Percentiles rank a stretch among this genome's conserved stretches.
Evolutionary conservation across 2,888 invertebrate genomes (phyloP).

Genomic region (Dryocosmus kuriphilus): DNA sequence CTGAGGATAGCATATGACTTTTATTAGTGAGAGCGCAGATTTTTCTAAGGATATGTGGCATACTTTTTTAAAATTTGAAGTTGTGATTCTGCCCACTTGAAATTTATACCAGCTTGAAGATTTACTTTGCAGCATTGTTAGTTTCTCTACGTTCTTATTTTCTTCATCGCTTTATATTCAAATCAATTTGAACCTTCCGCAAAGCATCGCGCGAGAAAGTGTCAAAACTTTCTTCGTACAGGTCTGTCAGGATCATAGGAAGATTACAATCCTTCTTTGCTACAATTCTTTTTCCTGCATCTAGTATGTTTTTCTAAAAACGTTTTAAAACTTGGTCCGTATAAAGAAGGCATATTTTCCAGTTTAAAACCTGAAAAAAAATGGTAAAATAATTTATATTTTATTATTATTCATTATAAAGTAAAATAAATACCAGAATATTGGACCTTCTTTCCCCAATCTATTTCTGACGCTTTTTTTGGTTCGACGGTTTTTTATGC

Average conservation of each 20-base stretch:
- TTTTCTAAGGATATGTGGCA: slow-evolving; percentile 7
- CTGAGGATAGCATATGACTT: slow-evolving; percentile 30
- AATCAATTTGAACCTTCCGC: neutral
- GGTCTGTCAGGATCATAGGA: neutral
- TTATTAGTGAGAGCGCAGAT: slow-evolving; percentile 24
- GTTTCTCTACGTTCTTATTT: neutral
- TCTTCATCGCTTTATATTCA: neutral
- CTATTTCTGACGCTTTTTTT: too few relatives aligned
- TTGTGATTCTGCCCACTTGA: neutral
- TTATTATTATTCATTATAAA: too few relatives aligned
- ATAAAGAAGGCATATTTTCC: neutral
- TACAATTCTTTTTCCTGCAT: neutral
- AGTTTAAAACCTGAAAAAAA: neutral
- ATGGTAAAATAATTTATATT: too few relatives aligned
- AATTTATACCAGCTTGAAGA: slow-evolving; percentile 7
- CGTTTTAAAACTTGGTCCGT: neutral
- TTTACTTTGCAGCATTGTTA: slow-evolving; percentile 6
- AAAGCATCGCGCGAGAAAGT: neutral
- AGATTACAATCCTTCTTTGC: neutral
- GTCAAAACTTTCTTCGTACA: slow-evolving; percentile 14
- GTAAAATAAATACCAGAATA: too few relatives aligned
- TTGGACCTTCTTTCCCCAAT: too few relatives aligned
- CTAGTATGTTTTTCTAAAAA: neutral
- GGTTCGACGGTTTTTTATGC: too few relatives aligned
- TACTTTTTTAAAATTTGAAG: slow-evolving; percentile 2